Evolutionary conservation across 1,140 invertebrate genomes (phyloP).

Genomic region (Drosophila kikkawai): DNA sequence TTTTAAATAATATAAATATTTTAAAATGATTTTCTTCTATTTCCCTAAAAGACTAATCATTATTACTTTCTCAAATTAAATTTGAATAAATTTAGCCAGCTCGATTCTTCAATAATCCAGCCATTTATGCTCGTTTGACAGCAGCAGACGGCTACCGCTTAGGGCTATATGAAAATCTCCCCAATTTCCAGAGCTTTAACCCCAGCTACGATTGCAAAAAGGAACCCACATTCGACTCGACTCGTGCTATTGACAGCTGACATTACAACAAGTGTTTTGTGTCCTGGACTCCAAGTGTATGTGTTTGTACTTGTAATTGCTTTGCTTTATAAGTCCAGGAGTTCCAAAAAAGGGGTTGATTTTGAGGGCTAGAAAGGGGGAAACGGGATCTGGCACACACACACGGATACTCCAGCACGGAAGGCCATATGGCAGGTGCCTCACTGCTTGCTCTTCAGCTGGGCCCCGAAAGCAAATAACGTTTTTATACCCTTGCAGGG

Average conservation of each 20-base stretch:
- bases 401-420: conserved; percentile 23
- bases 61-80: background rate
- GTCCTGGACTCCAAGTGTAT: conserved; percentile 4
- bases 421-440: conserved; percentile 51
- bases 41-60: background rate
- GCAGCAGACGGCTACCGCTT: conserved; percentile 7
- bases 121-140: background rate
- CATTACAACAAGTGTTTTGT: conserved; percentile 56
- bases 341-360: conserved; percentile 14
- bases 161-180: conserved; percentile 23
- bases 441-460: conserved; percentile 22
- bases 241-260: conserved; percentile 54
- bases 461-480: conserved; percentile 31
- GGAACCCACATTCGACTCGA: conserved; percentile 33
- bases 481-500: too few relatives aligned
- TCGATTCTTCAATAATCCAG: conserved; percentile 7
- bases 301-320: conserved; percentile 51
- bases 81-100: conserved; percentile 1
- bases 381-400: conserved; percentile 11
- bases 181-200: conserved; percentile 21
- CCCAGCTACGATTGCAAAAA: conserved; percentile 7
- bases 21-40: too few relatives aligned
- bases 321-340: conserved; percentile 29
- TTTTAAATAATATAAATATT: too few relatives aligned
- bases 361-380: conserved; percentile 8